These are phyloP conservation scores for Hetaerina americana DNA, from an alignment of 1,140 invertebrate species.

Conservation along the genomic window DNA sequence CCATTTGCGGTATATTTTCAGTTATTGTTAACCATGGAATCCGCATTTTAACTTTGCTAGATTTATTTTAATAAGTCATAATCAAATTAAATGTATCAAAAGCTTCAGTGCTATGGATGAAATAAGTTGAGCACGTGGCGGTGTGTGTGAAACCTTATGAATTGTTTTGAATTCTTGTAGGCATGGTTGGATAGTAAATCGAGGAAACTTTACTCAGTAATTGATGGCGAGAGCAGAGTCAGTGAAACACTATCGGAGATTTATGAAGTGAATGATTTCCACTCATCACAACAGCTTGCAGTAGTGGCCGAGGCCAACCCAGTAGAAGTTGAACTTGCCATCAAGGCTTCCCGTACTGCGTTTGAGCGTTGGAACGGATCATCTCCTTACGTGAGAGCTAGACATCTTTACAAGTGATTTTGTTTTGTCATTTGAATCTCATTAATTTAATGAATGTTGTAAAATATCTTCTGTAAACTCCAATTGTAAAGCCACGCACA, in stretches of 20 bases:
- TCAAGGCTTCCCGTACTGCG: slow-evolving; percentile 25
- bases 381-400: slow-evolving; percentile 28
- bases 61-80: too few relatives aligned
- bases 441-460: background rate
- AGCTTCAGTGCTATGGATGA: too few relatives aligned
- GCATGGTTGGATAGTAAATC: slow-evolving; percentile 5
- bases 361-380: slow-evolving; percentile 28
- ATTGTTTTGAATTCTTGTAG: too few relatives aligned
- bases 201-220: slow-evolving; percentile 4
- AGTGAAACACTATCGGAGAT: slow-evolving; percentile 18
- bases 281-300: background rate
- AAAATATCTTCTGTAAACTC: too few relatives aligned
- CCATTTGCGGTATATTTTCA: too few relatives aligned
- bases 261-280: background rate
- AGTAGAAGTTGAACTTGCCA: slow-evolving; percentile 8
- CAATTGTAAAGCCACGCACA: too few relatives aligned
- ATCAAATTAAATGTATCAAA: too few relatives aligned
- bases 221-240: slow-evolving; percentile 3
- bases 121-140: too few relatives aligned
- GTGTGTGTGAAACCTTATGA: too few relatives aligned
- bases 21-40: too few relatives aligned
- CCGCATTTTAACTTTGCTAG: too few relatives aligned
- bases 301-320: background rate
- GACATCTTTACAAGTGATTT: slow-evolving; percentile 33
- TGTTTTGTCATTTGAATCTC: background rate